A percentile compares a stretch with the other conserved stretches of the same genome.
Evolutionary conservation across 2,113 vertebrate species (phyloP).

Genomic region (Gorilla gorilla): DNA sequence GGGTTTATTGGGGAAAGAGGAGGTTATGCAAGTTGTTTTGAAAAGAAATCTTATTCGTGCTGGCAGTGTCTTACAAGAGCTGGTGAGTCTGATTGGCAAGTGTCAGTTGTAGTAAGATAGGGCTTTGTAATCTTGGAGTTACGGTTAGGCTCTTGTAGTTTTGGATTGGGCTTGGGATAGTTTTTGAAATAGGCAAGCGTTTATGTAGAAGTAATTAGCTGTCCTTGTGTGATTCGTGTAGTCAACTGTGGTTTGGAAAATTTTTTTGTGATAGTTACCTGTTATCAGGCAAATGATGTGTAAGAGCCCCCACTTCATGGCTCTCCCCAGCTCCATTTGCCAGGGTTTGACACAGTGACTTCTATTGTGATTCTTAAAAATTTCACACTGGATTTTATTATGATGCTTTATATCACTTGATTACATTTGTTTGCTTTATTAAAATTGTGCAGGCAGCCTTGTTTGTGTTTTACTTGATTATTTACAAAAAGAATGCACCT

Average conservation of each 20-base stretch:
- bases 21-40: not conserved
- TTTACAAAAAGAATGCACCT: not conserved
- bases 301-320: not conserved
- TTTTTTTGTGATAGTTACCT: not conserved
- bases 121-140: not conserved
- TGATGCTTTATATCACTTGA: not conserved
- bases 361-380: not conserved
- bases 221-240: not conserved
- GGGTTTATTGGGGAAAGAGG: not conserved
- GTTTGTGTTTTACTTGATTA: not conserved
- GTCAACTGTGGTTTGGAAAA: not conserved
- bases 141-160: not conserved
- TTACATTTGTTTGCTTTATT: not conserved
- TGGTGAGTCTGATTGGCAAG: not conserved
- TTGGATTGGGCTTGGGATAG: not conserved
- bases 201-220: not conserved
- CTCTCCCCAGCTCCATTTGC: not conserved
- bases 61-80: not conserved
- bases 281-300: not conserved
- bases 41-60: not conserved
- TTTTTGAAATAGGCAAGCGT: not conserved
- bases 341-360: not conserved
- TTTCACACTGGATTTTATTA: not conserved
- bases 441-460: not conserved
- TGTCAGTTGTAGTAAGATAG: not conserved